phyloP scores from a whole-genome alignment of 2,113 vertebrate genomes.

The Lipophrys pholis region DNA sequence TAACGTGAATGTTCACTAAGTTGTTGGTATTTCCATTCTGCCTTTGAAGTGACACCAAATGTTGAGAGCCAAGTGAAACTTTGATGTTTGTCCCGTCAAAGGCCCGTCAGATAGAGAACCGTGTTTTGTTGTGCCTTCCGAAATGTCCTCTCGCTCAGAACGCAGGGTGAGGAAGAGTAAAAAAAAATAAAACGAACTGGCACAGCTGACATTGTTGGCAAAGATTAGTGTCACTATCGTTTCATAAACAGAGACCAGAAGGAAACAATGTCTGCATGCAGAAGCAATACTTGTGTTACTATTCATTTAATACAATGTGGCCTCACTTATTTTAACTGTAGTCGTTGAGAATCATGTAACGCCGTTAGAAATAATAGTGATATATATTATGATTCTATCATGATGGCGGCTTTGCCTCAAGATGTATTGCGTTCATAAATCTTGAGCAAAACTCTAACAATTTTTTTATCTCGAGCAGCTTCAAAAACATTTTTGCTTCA shows the following conservation, averaged over 20 bases:
- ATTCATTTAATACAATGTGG: neutral
- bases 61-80: neutral
- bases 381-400: neutral
- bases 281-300: neutral
- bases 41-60: conserved; percentile 7
- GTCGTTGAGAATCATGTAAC: neutral
- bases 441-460: neutral
- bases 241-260: conserved; percentile 33
- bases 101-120: conserved; percentile 35
- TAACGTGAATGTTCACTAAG: conserved; percentile 1
- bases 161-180: conserved; percentile 13
- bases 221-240: conserved; percentile 49
- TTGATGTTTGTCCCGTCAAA: conserved; percentile 11
- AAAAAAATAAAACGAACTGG: neutral
- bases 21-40: conserved; percentile 11
- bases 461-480: conserved; percentile 10
- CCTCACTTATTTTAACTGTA: neutral
- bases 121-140: conserved; percentile 34
- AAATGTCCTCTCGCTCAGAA: conserved; percentile 29
- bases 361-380: no score
- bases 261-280: conserved; percentile 29
- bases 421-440: neutral
- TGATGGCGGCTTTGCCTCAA: neutral
- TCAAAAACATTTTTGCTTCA: neutral
- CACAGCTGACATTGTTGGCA: conserved; percentile 52